Percentiles rank a stretch among this genome's conserved stretches.
Conservation (phyloP, 2,113 vertebrate species). For the Sorex araneus region DNA sequence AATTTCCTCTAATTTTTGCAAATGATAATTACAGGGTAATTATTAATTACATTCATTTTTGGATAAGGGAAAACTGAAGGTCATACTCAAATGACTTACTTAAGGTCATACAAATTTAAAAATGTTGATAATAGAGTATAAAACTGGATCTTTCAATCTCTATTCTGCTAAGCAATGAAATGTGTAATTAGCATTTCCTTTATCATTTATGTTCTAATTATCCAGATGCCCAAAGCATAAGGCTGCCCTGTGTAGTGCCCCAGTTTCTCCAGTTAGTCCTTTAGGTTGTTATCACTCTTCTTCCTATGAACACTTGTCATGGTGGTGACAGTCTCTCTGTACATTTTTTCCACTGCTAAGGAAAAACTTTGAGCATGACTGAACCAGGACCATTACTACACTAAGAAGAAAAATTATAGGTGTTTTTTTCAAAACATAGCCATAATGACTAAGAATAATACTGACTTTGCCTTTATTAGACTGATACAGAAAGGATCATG, state of each 20-base stretch:
- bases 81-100: conserved; percentile 24
- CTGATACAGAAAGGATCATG: background rate
- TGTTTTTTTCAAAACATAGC: no score
- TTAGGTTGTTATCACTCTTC: background rate
- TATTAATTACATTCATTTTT: conserved; percentile 24
- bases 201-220: background rate
- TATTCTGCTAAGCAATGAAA: background rate
- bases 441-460: background rate
- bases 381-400: no score
- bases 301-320: background rate
- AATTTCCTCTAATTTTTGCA: conserved; percentile 31
- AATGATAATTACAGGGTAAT: background rate
- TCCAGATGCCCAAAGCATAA: background rate
- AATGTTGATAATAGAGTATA: conserved; percentile 9
- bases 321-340: background rate
- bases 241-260: background rate
- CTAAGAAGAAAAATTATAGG: no score
- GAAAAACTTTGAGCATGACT: background rate
- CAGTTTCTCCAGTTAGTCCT: background rate
- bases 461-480: background rate
- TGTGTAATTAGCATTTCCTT: background rate
- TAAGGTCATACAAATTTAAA: background rate
- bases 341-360: no score
- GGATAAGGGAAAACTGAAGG: background rate
- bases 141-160: background rate